A percentile compares a stretch with the other conserved stretches of the same genome.
Conservation (phyloP, 2,888 invertebrate species). For the Euspilapteryx auroguttella region DNA sequence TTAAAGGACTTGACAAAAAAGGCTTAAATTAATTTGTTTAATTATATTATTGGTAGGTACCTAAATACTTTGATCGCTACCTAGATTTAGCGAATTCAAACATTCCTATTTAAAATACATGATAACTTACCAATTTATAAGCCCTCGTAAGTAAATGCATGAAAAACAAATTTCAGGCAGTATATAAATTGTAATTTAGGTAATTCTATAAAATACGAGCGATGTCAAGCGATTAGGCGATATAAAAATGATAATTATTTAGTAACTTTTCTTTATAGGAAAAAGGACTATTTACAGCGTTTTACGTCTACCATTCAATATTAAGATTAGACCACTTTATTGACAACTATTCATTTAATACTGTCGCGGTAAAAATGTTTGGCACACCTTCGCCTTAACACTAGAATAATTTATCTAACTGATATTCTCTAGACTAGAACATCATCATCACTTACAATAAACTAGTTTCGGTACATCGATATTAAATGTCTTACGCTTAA, state of each 20-base stretch:
- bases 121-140: constrained; percentile 41
- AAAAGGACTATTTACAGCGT: constrained; percentile 55
- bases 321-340: too few relatives aligned
- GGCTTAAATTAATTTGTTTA: too few relatives aligned
- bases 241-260: too few relatives aligned
- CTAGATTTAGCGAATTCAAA: too few relatives aligned
- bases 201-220: too few relatives aligned
- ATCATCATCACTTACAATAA: background rate
- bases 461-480: constrained; percentile 53
- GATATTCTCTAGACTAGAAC: background rate
- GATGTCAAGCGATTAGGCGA: too few relatives aligned
- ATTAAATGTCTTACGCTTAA: constrained; percentile 28
- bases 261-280: too few relatives aligned
- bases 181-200: too few relatives aligned
- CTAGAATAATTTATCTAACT: constrained; percentile 13
- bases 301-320: constrained; percentile 39
- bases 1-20: too few relatives aligned
- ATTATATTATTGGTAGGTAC: too few relatives aligned
- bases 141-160: constrained; percentile 51
- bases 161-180: constrained; percentile 37
- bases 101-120: too few relatives aligned
- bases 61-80: too few relatives aligned
- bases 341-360: constrained; percentile 55
- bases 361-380: constrained; percentile 62
- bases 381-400: constrained; percentile 46